Conservation (phyloP, 2,888 invertebrate species). For the Tanytarsus gracilentus region DNA sequence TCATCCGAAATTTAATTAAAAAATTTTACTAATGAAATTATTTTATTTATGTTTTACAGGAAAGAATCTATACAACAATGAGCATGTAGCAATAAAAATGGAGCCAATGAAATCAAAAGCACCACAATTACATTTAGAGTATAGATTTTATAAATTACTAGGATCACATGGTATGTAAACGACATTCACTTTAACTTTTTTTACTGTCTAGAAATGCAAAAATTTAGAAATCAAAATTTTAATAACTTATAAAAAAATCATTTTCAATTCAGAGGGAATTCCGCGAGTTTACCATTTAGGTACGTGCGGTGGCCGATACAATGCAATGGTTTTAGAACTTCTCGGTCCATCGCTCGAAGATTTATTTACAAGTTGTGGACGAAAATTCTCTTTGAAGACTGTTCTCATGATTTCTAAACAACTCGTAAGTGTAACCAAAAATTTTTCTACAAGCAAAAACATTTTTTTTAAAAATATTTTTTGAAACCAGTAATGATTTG, state of each 20-base stretch:
- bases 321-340: slow-evolving; percentile 65
- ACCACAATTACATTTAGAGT: slow-evolving; percentile 98
- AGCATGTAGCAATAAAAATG: slow-evolving; percentile 99
- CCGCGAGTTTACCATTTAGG: slow-evolving; percentile 67
- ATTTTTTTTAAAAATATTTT: not conserved
- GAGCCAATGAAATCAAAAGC: slow-evolving; percentile 99
- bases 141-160: slow-evolving; percentile 99
- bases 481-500: not conserved
- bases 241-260: not conserved
- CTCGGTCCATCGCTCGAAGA: slow-evolving; percentile 65
- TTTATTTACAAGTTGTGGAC: slow-evolving; percentile 60
- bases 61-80: slow-evolving; percentile 99
- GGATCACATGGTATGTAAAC: slow-evolving; percentile 84
- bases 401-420: slow-evolving; percentile 65
- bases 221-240: not conserved
- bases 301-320: slow-evolving; percentile 60
- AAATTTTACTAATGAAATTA: not conserved
- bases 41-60: slow-evolving; percentile 57
- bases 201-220: not conserved
- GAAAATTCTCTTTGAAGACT: slow-evolving; percentile 61
- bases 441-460: not conserved
- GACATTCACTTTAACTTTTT: not conserved
- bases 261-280: slow-evolving; percentile 48
- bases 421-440: slow-evolving; percentile 44
- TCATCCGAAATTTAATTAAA: not conserved